phyloP scores from a whole-genome alignment of 2,113 vertebrate species.

The Nerophis lumbriciformis region DNA sequence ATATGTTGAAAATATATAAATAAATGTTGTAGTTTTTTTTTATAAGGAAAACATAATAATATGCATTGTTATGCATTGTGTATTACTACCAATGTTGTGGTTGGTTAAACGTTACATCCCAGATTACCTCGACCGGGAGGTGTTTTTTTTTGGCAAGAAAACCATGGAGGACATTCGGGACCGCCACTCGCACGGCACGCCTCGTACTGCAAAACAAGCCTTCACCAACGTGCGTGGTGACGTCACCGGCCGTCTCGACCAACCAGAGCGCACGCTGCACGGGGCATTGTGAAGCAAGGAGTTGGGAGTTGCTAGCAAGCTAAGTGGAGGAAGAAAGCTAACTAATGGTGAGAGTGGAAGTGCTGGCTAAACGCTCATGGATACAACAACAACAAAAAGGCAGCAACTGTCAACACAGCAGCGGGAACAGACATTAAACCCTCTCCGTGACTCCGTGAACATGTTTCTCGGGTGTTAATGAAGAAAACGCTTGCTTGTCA shows the following conservation, averaged over 20 bases:
- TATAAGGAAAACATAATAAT: too few species aligned
- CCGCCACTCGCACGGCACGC: conserved; percentile 13
- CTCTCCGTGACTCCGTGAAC: conserved; percentile 25
- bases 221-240: conserved; percentile 41
- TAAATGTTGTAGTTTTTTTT: too few species aligned
- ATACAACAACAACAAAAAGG: background rate
- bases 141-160: background rate
- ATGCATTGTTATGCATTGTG: too few species aligned
- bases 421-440: background rate
- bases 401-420: conserved; percentile 5
- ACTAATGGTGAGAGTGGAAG: conserved; percentile 68
- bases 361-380: conserved; percentile 37
- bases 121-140: background rate
- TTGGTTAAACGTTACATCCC: background rate
- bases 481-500: conserved; percentile 46
- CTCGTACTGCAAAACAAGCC: conserved; percentile 9
- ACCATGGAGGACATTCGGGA: background rate
- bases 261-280: conserved; percentile 60
- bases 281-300: conserved; percentile 63
- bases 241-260: conserved; percentile 45
- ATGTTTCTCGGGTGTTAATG: conserved; percentile 21
- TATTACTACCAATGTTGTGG: too few species aligned
- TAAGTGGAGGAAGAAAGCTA: conserved; percentile 71
- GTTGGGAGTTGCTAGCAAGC: conserved; percentile 63
- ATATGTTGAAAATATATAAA: too few species aligned